Base-by-base conservation (phyloP, 53 echinoderm and acorn worm species). In the Actinopyga echinites region DNA sequence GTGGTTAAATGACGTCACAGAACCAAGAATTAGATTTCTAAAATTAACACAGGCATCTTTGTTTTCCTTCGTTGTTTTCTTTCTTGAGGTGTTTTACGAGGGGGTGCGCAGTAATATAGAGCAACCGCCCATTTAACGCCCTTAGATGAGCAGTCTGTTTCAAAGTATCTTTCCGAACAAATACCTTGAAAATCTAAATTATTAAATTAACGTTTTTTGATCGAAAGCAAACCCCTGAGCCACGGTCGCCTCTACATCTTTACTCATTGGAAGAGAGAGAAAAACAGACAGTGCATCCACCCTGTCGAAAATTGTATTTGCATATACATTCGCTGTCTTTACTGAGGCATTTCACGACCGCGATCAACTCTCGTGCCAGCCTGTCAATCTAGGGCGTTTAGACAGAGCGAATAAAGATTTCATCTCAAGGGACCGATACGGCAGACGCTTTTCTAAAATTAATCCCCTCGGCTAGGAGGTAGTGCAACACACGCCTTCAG, bases 401-500 rank as follows among this genome's bases (percentile, higher is more conserved):
- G 17, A 13, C 49, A 13, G 15, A 49, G 49, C 49, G 49, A 49
- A 49, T 49, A 49, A 0, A 49, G 49, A 49, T 49, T 49, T 43
- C 21, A 71, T 71, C 71, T 42, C 36, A 26, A 40, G 23, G 71
- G 71, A 45, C 40, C 71, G n/a, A 37, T 71, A n/a, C 22, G 40
- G 44, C 71, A 71, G 71, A 71, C 71, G 71, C 44, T 71, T 71
- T 43, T 26, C 25, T 43, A 71, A 71, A 71, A 43, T 38, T 43
- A 71, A 25, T 44, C 71, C 34, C 71, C 24, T 34, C 24, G 24
- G 71, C 71, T 71, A 30, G 71, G 25, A 43, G 34, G 43, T 43
- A 43, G 71, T 43, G 71, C 71, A 42, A 8, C 44, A 71, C 71
- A 71, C 29, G 71, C 71, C 71, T 44, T 23, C 24, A 45, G 71